Base-by-base conservation (phyloP, 2,888 invertebrate genomes). In the Nineta flava region DNA sequence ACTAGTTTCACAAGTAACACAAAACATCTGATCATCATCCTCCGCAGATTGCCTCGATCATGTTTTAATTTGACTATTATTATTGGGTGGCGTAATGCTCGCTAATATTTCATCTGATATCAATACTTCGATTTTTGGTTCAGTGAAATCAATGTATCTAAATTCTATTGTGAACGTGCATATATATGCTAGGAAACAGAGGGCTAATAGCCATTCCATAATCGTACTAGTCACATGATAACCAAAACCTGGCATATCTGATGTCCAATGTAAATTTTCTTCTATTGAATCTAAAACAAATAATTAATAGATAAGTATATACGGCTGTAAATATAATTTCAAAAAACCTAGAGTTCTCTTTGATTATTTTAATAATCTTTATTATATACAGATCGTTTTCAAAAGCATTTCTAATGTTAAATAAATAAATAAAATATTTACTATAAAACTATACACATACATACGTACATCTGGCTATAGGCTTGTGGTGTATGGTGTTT, bases 131-230 rank as follows among this genome's bases (percentile, higher is more conserved):
- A 48, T 17, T 41, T 48, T 15, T 9, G 48, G 48, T 4, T 19
- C 26, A 15, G 9, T 31, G 6, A 16, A 12, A 1, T 15, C 40
- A n/a, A 49, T 45, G 2, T 26, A 15, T 32, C 26, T 42, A 38
- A 80, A 77, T 53, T 79, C 79, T 3, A 65, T 62, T 9, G 70
- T 67, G 57, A 71, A 77, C 3, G 75, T 72, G 2, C 75, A 58
- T 50, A 79, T 68, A 60, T 70, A 78, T 32, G 69, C 49, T 56
- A 73, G 70, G 54, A 75, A 70, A 1, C 68, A 58, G 12, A 69
- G 58, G 1, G 75, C 75, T 57, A 74, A 68, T 1, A 72, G 59
- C 79, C 79, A 80, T 59, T 80, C 79, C 7, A 71, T 67, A 10
- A 68, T 62, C 1, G 75, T 73, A 53, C 75, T 75, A 12, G 68